Base-by-base conservation (phyloP, 2,113 vertebrate genomes). In the Craseonycteris thonglongyai region DNA sequence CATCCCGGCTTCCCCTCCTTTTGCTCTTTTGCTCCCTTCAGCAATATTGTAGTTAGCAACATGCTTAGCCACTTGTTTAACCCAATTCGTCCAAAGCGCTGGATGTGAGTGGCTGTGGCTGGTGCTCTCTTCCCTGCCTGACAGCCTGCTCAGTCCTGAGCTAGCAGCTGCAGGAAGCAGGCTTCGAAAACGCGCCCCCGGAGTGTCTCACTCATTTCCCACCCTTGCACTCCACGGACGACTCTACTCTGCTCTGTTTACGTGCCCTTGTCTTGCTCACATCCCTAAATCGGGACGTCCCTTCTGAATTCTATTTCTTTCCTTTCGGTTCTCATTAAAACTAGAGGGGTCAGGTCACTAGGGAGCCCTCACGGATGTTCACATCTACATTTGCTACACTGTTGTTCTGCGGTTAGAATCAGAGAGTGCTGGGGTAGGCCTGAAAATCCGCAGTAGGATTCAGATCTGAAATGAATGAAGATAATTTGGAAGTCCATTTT, bases 261-360 rank as follows among this genome's bases (percentile, higher is more conserved):
- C 0, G 2, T 76, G 51, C 38, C 63, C 40, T 24, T 42, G 47
- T 40, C 68, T 95, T 82, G 42, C 11, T 90, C 18, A 4, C 51
- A 47, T 92, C 49, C 61, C 86, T 92, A 91, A 95, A 91, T 85
- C 51, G 9, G 38, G 51, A 51, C 56, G 58, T 91, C 83, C 86
- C 30, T 91, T 59, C n/a, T 83, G 85, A 95, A 61, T 94, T 94
- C 82, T 72, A 22, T 79, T 92, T 95, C 14, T 40, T 80, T 85
- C 63, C 61, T 93, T 82, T 61, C 65, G 69, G 72, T 94, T 90
- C 85, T 96, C 28, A 83, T 88, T 80, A 87, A 93, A 75, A n/a
- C 35, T 30, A 45, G n/a, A 82, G 14, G 47, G 66, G 11, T 79
- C 58, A 80, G 40, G 16, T 83, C 94, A 68, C 89, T 74, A 26